Conservation (phyloP, 2,797 vertebrate genomes). For the Epinephelus awoara region DNA sequence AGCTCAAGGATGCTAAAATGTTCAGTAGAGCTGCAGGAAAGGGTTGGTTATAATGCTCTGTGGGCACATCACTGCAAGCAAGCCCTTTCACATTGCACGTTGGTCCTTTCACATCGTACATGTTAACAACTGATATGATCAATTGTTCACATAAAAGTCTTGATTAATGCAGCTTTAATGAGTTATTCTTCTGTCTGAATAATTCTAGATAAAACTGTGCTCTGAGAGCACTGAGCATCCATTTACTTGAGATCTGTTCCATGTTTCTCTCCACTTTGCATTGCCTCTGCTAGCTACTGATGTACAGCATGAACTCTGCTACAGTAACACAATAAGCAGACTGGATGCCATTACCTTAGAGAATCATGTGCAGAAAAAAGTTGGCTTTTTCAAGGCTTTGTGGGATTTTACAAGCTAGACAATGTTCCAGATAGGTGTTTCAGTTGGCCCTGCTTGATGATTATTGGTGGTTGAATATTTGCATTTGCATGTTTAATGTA, state of each 20-base stretch:
- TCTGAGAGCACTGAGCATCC: too few relatives aligned
- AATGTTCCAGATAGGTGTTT: conserved; percentile 44
- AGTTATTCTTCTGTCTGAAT: too few relatives aligned
- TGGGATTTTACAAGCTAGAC: conserved; percentile 13
- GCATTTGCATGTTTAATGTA: conserved; percentile 75
- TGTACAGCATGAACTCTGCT: neutral
- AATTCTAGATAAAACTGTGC: too few relatives aligned
- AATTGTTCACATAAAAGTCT: neutral
- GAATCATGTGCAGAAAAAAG: neutral
- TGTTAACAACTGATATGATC: neutral
- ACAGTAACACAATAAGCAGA: neutral
- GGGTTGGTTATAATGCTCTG: too few relatives aligned
- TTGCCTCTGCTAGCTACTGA: neutral
- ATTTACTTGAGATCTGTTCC: too few relatives aligned
- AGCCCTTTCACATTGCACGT: too few relatives aligned
- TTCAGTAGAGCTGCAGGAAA: too few relatives aligned
- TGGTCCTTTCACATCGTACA: too few relatives aligned
- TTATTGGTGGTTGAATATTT: conserved; percentile 73
- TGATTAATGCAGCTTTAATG: too few relatives aligned
- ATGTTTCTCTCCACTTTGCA: neutral
- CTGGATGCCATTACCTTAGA: neutral
- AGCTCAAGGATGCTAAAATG: too few relatives aligned
- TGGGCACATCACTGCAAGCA: too few relatives aligned
- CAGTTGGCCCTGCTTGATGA: conserved; percentile 37
- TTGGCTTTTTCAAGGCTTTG: conserved; percentile 12